Evolutionary conservation across 2,797 vertebrate genomes (phyloP), one percentile per base, ranked within the genome.

Genomic region (Etheostoma perlongum): DNA sequence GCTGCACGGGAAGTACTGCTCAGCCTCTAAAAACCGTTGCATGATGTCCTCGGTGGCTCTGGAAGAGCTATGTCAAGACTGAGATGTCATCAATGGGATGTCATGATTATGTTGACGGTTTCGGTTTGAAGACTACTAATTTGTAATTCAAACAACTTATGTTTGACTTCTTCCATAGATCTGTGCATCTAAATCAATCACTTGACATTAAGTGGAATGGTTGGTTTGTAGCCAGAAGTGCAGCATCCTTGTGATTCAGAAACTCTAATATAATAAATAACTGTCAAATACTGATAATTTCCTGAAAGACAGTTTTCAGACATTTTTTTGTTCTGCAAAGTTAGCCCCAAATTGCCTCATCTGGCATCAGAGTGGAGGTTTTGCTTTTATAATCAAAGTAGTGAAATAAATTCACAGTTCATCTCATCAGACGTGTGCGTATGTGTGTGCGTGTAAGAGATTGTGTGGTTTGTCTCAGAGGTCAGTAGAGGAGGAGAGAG

Each of bases 301-400:
- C 33, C 15, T 61, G 21, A 61, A 71, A 42, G 47, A 59, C 47
- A 51, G 7, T 23, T 55, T 23, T 23, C 21, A 23, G 13, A 16
- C 40, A 27, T 49, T 42, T 51, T 60, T 70, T 14, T 33, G 42
- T 59, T 15, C 54, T n/a, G 42, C 40, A 11, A 6, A 13, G 10
- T 54, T 12, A 13, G 19, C 42, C 46, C 25, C 1, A n/a, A 54
- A 47, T 53, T 18, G 40, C 49, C 25, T 63, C 57, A 52, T 52
- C 48, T 15, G 40, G 33, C 51, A 25, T 25, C 25, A 25, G 25
- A 25, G 25, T 25, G 25, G 25, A 25, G 27, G 27, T 27, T 27
- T 27, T 47, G 53, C 61, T 65, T 48, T 58, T 57, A 49, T 40
- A 57, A 65, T 73, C n/a, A 64, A 64, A 40, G 27, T 25, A 57